phyloP scores from a whole-genome alignment of 2,888 invertebrate genomes.

The Acheta domesticus region DNA sequence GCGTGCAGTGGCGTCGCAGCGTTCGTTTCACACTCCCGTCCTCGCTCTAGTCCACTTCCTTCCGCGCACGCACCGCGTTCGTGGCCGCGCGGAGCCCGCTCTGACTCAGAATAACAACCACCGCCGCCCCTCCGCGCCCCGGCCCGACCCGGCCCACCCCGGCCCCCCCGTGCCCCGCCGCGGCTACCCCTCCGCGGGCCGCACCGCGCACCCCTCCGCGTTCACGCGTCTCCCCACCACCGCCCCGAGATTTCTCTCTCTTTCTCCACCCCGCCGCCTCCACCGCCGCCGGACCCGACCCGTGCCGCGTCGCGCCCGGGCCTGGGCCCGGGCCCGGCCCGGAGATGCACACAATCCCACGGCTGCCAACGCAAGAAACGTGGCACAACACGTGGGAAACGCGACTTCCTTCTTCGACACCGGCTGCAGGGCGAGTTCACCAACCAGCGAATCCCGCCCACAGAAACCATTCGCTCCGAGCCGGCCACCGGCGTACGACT shows the following conservation, averaged over 20 bases:
- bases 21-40: background rate
- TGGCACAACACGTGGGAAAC: background rate
- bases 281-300: background rate
- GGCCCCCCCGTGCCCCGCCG: constrained; percentile 39
- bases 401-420: background rate
- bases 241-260: background rate
- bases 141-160: background rate
- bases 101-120: constrained; percentile 10
- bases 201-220: constrained; percentile 51
- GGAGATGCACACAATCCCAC: background rate
- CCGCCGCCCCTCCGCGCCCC: background rate
- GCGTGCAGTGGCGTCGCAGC: background rate
- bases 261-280: constrained; percentile 12
- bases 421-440: background rate
- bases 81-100: background rate
- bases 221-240: background rate
- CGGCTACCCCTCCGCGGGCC: constrained; percentile 39
- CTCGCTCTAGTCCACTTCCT: too few species aligned
- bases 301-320: background rate
- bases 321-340: background rate
- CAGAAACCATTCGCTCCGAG: too few species aligned
- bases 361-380: background rate
- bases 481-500: too few species aligned
- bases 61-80: background rate
- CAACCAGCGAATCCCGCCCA: too few species aligned